Evolutionary conservation across 2,797 vertebrate genomes (phyloP).

Genomic region (Microchirus variegatus): DNA sequence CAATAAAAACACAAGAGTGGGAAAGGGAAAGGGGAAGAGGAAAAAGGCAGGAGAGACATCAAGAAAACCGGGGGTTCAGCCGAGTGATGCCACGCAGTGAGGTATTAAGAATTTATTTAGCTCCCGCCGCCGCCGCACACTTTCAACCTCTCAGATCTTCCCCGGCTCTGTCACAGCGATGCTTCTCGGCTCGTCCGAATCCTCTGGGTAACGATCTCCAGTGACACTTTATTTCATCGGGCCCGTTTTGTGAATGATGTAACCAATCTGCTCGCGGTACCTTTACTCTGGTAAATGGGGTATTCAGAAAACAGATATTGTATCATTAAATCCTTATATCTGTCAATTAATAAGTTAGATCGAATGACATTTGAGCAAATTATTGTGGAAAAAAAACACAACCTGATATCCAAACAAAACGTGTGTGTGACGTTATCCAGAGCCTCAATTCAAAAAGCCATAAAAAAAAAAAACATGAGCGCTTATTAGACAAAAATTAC

Average conservation of each 20-base stretch:
- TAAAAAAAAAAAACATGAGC: too few species aligned
- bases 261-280: neutral
- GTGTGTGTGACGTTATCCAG: too few species aligned
- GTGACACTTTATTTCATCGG: constrained; percentile 12
- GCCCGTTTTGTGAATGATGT: constrained; percentile 28
- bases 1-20: constrained; percentile 45
- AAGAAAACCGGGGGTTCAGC: constrained; percentile 11
- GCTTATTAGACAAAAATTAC: too few species aligned
- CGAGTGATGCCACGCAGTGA: constrained; percentile 55
- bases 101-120: constrained; percentile 65
- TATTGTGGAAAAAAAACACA: too few species aligned
- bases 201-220: constrained; percentile 34
- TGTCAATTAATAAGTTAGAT: too few species aligned
- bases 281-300: neutral
- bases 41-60: constrained; percentile 24
- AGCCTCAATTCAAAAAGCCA: too few species aligned
- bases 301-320: too few species aligned
- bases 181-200: constrained; percentile 25
- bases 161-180: constrained; percentile 39
- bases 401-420: too few species aligned
- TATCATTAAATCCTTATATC: too few species aligned
- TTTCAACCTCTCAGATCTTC: constrained; percentile 41
- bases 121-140: constrained; percentile 52
- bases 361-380: too few species aligned
- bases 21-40: constrained; percentile 10